Base-by-base conservation (phyloP, 2,797 vertebrate genomes). In the Alectoris magna region DNA sequence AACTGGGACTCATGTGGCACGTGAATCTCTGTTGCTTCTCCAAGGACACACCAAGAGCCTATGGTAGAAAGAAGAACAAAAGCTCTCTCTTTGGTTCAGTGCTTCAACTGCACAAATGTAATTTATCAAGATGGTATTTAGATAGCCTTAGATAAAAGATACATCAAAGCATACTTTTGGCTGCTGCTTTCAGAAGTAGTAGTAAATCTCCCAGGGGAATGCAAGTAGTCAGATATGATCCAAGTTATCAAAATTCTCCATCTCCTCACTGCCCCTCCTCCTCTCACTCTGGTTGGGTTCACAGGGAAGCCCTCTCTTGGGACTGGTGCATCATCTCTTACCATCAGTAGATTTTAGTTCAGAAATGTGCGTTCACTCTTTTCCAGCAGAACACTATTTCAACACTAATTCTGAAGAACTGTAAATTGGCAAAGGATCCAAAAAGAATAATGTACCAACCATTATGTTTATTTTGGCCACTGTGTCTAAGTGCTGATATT, bases 111-210 rank as follows among this genome's bases (percentile, higher is more conserved):
- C 63, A 68, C 71, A 73, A 94, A 88, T 27, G 22, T 18, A 55
- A 76, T 86, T 85, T 84, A 84, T 95, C 89, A 62, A 46, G 85
- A 81, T 21, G 53, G n/a, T 56, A 17, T 44, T 79, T 79, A 92
- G 76, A 81, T 86, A 86, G 63, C 48, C 59, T 93, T 73, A 87
- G 91, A 93, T 93, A 48, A 92, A 93, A 94, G 76, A 86, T 81
- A 91, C 41, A 93, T 94, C 91, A 94, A 94, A 95, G 88, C 46
- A 49, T 78, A 46, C 70, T 93, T 93, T 80, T 68, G 70, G 44
- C 91, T 86, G 68, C 89, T 76, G 74, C 85, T 87, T 94, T 94
- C 72, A 95, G 82, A 91, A 73, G 48, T 84, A 75, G 46, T 69
- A 66, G 62, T 91, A 77, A 87, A 67, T 77, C 79, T 94, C 85